Evolutionary conservation across 2,888 invertebrate species (phyloP).

Genomic region (Tyria jacobaeae): DNA sequence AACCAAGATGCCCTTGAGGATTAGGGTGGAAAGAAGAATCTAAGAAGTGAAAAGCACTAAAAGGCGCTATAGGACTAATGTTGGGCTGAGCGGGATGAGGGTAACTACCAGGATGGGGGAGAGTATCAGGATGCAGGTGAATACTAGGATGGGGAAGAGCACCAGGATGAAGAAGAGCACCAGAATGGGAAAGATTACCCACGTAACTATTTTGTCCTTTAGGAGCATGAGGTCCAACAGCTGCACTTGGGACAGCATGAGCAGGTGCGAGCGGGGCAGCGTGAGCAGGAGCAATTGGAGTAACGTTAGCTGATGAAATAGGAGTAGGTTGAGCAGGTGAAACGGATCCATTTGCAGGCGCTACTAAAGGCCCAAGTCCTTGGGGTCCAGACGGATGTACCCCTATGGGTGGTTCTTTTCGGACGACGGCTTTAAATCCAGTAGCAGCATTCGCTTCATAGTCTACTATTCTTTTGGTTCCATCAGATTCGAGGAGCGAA

Average conservation of each 20-base stretch:
- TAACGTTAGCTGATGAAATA: background rate
- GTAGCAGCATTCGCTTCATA: constrained; percentile 79
- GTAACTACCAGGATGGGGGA: constrained; percentile 34
- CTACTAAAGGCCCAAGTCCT: constrained; percentile 45
- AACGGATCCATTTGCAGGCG: constrained; percentile 18
- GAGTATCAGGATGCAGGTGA: constrained; percentile 8
- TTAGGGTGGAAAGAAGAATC: constrained; percentile 25
- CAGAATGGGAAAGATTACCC: background rate
- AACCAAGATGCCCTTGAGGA: constrained; percentile 13
- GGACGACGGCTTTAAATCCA: constrained; percentile 83
- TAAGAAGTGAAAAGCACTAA: constrained; percentile 7
- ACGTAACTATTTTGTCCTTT: background rate
- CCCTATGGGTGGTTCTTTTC: constrained; percentile 61
- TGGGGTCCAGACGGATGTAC: constrained; percentile 48
- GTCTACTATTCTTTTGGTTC: constrained; percentile 80
- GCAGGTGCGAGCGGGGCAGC: background rate
- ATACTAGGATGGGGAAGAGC: background rate
- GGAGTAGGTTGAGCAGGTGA: constrained; percentile 1
- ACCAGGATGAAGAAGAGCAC: background rate
- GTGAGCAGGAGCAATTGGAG: background rate
- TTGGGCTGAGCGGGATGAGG: constrained; percentile 39
- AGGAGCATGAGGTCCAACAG: constrained; percentile 15
- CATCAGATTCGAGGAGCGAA: constrained; percentile 81
- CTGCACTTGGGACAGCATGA: constrained; percentile 12
- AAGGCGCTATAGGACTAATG: constrained; percentile 25